A percentile compares a stretch with the other conserved stretches of the same genome.
Evolutionary conservation across 2,888 invertebrate species (phyloP).

Genomic region (Portevinia maculata): DNA sequence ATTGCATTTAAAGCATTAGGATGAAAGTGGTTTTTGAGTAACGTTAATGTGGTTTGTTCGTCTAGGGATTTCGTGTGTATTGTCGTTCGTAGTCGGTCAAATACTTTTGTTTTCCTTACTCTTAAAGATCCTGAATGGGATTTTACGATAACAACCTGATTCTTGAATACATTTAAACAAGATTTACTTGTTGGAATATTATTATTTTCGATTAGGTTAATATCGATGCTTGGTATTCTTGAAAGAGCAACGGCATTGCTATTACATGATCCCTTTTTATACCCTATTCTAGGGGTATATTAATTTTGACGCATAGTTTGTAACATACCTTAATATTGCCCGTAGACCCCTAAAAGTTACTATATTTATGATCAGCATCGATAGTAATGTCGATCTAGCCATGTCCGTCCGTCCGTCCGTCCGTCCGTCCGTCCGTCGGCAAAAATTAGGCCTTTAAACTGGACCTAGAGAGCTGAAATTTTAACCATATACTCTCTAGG

Average conservation of each 20-base stretch:
- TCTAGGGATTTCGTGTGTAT: constrained; percentile 39
- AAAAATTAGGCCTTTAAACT: no score
- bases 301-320: no score
- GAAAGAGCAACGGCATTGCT: constrained; percentile 55
- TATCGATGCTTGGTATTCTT: constrained; percentile 6
- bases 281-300: no score
- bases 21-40: constrained; percentile 49
- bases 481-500: no score
- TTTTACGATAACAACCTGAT: constrained; percentile 19
- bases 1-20: constrained; percentile 40
- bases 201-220: background rate
- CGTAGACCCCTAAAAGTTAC: no score
- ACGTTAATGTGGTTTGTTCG: constrained; percentile 12
- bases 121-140: constrained; percentile 50
- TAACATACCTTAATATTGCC: no score
- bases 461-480: no score
- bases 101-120: constrained; percentile 31
- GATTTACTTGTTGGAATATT: constrained; percentile 4
- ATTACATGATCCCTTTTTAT: no score
- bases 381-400: no score
- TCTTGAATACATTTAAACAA: constrained; percentile 25
- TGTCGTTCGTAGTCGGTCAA: constrained; percentile 27
- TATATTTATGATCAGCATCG: no score
- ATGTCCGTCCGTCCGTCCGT: no score
- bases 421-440: no score